These are phyloP conservation scores for Netelia virgata DNA, from an alignment of 2,888 invertebrate species.

Conservation along the genomic window DNA sequence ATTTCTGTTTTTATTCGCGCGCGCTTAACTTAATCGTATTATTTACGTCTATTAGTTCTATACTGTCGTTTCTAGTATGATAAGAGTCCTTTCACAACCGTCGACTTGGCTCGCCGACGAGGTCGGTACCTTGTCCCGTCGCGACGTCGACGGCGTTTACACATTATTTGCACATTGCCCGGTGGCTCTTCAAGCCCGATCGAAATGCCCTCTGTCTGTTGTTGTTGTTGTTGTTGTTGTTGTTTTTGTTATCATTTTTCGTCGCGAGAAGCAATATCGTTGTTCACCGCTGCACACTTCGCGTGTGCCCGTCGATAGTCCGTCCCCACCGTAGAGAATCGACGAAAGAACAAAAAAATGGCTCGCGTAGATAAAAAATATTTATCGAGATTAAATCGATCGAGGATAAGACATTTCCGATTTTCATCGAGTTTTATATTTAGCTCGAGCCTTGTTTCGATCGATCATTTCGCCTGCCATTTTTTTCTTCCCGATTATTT, in stretches of 20 bases:
- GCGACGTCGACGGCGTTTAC: constrained; percentile 39
- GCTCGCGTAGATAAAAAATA: not conserved
- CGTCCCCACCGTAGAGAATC: not conserved
- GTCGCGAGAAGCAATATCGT: constrained; percentile 3
- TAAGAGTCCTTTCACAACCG: constrained; percentile 50
- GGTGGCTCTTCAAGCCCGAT: constrained; percentile 59
- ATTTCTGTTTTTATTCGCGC: constrained; percentile 9
- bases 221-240: no score
- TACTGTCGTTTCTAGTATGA: constrained; percentile 52
- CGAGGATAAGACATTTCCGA: not conserved
- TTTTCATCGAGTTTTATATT: no score
- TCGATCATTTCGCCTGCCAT: not conserved
- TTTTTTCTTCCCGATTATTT: not conserved
- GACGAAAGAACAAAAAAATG: not conserved
- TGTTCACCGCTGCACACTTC: not conserved
- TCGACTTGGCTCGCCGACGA: constrained; percentile 46
- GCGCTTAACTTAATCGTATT: constrained; percentile 50
- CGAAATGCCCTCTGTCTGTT: constrained; percentile 25
- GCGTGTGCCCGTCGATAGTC: not conserved
- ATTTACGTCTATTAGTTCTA: constrained; percentile 59
- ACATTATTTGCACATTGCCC: constrained; percentile 71
- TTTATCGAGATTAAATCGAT: not conserved
- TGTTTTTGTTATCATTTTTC: not conserved
- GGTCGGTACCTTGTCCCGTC: constrained; percentile 36
- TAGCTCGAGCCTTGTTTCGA: no score